Evolutionary conservation across 2,888 invertebrate species (phyloP), one percentile per base, ranked within the genome.

Genomic region (Tuberolachnus salignus): DNA sequence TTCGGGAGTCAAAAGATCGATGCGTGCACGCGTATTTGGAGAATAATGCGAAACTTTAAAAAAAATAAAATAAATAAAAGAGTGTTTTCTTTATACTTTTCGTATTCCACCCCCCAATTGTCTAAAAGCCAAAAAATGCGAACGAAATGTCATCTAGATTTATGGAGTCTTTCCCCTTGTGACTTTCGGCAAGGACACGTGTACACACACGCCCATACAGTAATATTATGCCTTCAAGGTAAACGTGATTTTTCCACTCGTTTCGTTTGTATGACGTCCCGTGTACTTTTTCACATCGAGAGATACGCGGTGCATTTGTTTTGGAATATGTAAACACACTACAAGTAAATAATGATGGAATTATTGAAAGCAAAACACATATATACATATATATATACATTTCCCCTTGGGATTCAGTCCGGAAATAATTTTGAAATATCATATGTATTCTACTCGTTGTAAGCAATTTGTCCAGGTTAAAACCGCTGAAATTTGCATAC

Each of bases 141-240:
- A 51, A 78, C 69, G 51, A 78, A 66, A 75, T 46, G 75, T 67
- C 75, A 67, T 75, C 75, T 67, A 75, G 78, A 78, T 78, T 78
- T 78, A 78, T 78, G 69, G 78, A 59, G 19, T 57, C 49, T 59
- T 69, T 78, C 59, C 78, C 78, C 78, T 51, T 55, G 66, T 51
- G 78, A 78, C 42, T 78, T 78, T 78, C 19, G 67, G 59, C 57
- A 46, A 66, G 67, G 46, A 75, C 66, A 67, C 57, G 46, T 75
- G 67, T 73, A 66, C 14, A 67, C 53, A 64, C 64, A 51, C 74
- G 42, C 64, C 23, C 59, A 44, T 57, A 66, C 34, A 72, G 57
- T 67, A 67, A 66, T 67, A 75, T 75, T 57, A 67, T 67, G 75
- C 75, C 75, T 75, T 16, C 57, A 57, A 67, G 75, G 75, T 75